Conservation (phyloP, 2,113 vertebrate genomes). For the Syngnathoides biaculeatus region DNA sequence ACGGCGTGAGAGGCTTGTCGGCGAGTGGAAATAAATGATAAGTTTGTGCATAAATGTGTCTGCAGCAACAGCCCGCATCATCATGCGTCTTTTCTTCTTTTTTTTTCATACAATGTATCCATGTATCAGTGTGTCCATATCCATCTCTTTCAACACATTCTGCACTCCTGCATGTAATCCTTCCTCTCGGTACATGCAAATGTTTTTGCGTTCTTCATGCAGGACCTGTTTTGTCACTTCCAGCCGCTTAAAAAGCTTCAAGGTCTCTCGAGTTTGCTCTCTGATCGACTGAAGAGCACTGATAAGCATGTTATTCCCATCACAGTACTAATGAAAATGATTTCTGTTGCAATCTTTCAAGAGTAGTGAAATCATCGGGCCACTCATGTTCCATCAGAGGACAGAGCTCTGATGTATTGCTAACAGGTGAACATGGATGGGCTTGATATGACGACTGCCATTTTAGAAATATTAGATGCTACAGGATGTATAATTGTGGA, state of each 20-base stretch:
- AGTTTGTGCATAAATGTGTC: constrained; percentile 23
- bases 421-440: not conserved
- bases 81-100: not conserved
- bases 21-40: constrained; percentile 12
- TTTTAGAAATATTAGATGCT: not conserved
- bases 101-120: constrained; percentile 18
- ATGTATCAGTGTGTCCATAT: no score
- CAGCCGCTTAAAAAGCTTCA: not conserved
- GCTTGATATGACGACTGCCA: not conserved
- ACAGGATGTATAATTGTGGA: not conserved
- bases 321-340: not conserved
- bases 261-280: not conserved
- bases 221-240: not conserved
- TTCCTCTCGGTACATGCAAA: constrained; percentile 14
- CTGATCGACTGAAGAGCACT: not conserved
- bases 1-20: constrained; percentile 3
- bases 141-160: constrained; percentile 27
- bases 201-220: not conserved
- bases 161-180: constrained; percentile 24
- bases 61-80: constrained; percentile 27
- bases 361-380: not conserved
- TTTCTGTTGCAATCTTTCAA: not conserved
- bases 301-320: not conserved
- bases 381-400: not conserved
- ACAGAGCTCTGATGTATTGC: not conserved